Percentiles rank a stretch among this genome's conserved stretches.
Conservation (phyloP, 2,113 vertebrate species). For the Trichomycterus rosablanca region DNA sequence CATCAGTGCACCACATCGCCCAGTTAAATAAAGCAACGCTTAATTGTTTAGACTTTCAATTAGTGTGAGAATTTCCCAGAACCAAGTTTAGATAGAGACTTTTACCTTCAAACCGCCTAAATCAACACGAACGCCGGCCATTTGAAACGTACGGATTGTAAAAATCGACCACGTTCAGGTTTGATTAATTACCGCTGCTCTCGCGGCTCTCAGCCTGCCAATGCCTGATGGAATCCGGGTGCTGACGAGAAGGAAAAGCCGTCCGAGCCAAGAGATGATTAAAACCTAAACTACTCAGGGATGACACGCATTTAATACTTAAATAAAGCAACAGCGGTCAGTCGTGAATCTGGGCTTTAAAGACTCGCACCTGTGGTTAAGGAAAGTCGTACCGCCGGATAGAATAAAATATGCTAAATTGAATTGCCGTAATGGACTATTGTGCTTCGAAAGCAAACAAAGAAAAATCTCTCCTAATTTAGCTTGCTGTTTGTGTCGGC, state of each 20-base stretch:
- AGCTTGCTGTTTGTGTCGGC: neutral
- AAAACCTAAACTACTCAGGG: neutral
- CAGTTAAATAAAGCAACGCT: too few relatives aligned
- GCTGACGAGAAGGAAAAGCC: neutral
- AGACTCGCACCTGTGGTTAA: neutral
- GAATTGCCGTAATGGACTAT: slow-evolving; percentile 10
- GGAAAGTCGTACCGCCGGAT: neutral
- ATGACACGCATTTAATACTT: neutral
- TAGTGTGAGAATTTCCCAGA: too few relatives aligned
- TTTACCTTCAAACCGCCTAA: too few relatives aligned
- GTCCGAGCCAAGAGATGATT: neutral
- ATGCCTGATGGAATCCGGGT: neutral
- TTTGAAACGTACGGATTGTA: neutral
- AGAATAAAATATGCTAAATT: neutral
- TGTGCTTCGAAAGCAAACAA: slow-evolving; percentile 26
- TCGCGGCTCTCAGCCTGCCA: neutral
- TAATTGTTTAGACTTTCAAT: too few relatives aligned
- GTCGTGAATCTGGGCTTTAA: neutral
- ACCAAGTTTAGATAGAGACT: too few relatives aligned
- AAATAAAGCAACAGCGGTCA: neutral
- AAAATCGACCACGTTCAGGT: neutral
- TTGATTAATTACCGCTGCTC: neutral
- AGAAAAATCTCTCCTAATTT: slow-evolving; percentile 10
- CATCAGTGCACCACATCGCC: too few relatives aligned
- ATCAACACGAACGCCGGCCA: neutral